Base-by-base conservation (phyloP, 2,888 invertebrate species). In the Conomelus anceps region DNA sequence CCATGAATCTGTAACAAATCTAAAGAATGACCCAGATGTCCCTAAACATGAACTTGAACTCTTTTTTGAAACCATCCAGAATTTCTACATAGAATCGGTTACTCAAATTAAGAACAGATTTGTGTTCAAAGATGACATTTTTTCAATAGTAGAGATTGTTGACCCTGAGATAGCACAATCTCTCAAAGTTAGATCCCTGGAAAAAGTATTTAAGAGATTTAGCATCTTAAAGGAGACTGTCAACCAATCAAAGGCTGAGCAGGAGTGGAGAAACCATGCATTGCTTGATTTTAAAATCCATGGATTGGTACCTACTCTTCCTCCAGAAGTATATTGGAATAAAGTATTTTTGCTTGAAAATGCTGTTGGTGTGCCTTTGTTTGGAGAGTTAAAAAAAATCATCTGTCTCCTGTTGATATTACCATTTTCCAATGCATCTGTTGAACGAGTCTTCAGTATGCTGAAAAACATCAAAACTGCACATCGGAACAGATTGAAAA, bases 231-330 rank as follows among this genome's bases (percentile, higher is more conserved):
- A 22, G 13, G 85, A 63, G 85, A 34, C 34, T 34, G 88, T 88
- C 17, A 88, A 89, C 85, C 4, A 22, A 17, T 22, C 84, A 29
- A 85, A 26, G 23, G 84, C 85, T 89, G 89, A 89, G 11, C 85
- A 88, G 24, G 89, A 89, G 85, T 89, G 89, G 89, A 23, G 89
- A 84, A 84, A 89, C 26, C 89, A 89, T 63, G 89, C 88, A 24
- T 26, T 89, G 20, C 41, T 89, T 11, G 88, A 89, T 17, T 89
- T 84, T 22, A 1, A 84, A 85, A 63, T 34, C 17, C 29, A 84
- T 22, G 85, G n/a, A 22, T 23, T 89, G n/a, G 26, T 23, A 20
- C 29, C 89, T 22, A 23, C 89, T 85, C 85, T 84, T 20, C 88
- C 88, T 22, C 23, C 88, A 84, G 88, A 84, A n/a, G 29, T 41